Percentiles rank a stretch among this genome's conserved stretches.
Evolutionary conservation across 2,888 invertebrate species (phyloP).

Genomic region (Volucella bombylans): DNA sequence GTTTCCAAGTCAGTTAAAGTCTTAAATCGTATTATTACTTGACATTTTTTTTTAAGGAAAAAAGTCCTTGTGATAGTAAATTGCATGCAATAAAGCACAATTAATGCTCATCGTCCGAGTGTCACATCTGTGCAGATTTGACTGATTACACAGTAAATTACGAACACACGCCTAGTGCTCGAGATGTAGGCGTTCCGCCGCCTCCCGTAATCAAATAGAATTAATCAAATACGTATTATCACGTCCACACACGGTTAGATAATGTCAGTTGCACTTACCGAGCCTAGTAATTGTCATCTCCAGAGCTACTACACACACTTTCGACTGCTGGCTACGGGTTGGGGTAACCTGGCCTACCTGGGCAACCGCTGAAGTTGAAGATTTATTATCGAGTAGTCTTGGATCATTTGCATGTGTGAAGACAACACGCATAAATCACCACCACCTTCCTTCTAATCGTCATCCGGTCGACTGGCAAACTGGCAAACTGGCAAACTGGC

Average conservation of each 20-base stretch:
- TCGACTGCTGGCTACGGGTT: background rate
- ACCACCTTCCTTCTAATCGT: constrained; percentile 62
- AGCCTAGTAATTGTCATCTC: constrained; percentile 70
- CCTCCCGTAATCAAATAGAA: constrained; percentile 55
- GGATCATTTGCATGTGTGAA: constrained; percentile 73
- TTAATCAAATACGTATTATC: constrained; percentile 74
- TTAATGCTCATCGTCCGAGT: background rate
- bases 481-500: too few relatives aligned
- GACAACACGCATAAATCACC: constrained; percentile 73
- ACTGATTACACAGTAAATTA: constrained; percentile 41
- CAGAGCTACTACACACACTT: constrained; percentile 53
- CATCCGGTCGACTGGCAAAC: constrained; percentile 22
- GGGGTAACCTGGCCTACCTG: background rate
- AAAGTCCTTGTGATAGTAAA: background rate
- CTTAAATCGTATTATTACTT: too few relatives aligned
- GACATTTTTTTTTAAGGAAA: too few relatives aligned
- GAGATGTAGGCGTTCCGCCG: constrained; percentile 21
- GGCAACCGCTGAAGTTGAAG: constrained; percentile 4
- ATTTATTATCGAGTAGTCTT: constrained; percentile 67
- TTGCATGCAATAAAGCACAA: constrained; percentile 11
- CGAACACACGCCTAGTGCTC: constrained; percentile 31
- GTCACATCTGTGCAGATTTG: constrained; percentile 22
- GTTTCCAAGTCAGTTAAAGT: constrained; percentile 76
- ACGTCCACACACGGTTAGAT: constrained; percentile 69
- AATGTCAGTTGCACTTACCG: constrained; percentile 73